Evolutionary conservation across 2,888 invertebrate genomes (phyloP).

Genomic region (Crioceris asparagi): DNA sequence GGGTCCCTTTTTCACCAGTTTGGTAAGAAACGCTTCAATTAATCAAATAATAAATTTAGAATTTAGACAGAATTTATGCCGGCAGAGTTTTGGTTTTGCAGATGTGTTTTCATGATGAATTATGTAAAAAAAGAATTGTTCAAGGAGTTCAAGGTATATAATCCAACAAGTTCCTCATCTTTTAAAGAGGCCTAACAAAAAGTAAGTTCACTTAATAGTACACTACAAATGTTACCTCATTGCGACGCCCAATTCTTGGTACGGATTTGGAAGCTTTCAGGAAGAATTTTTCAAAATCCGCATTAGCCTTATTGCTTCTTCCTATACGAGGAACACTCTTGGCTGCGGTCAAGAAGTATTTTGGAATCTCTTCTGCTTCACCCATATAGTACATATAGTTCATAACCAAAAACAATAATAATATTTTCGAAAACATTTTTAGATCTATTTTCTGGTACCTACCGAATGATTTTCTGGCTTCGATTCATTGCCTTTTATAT

Average conservation of each 20-base stretch:
- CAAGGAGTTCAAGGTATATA: no score
- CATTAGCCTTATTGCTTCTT: conserved; percentile 26
- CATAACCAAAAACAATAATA: neutral
- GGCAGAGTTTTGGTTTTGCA: no score
- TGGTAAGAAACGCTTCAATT: no score
- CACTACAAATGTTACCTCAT: conserved; percentile 23
- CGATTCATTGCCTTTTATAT: no score
- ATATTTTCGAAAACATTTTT: neutral
- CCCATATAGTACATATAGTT: neutral
- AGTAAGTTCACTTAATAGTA: neutral
- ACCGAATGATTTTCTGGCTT: no score
- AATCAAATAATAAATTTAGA: no score
- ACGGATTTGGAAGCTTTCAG: conserved; percentile 41
- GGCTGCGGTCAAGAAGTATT: conserved; percentile 32
- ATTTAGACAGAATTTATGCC: no score
- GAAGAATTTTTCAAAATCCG: conserved; percentile 36
- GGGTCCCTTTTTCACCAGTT: no score
- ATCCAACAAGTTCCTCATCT: no score
- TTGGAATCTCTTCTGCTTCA: conserved; percentile 10
- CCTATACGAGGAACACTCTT: conserved; percentile 35
- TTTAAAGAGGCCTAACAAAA: neutral
- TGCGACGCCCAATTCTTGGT: conserved; percentile 38
- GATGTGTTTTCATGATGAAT: no score
- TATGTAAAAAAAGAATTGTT: no score
- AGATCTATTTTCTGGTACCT: neutral